Base-by-base conservation (phyloP, 23 tunicate species). In the Styela clava region DNA sequence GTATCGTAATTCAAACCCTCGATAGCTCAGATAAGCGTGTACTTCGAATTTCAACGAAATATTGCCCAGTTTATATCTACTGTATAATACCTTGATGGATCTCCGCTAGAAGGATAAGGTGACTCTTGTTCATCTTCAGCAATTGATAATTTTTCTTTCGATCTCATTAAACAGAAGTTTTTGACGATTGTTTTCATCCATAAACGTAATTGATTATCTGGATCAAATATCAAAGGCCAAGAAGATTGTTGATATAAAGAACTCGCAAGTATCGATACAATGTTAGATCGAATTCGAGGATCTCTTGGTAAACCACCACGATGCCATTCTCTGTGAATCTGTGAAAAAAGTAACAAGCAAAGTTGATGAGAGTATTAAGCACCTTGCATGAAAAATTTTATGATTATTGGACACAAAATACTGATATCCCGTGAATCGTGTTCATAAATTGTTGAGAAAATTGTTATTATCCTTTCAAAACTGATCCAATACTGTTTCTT, bases 171-270 rank as follows among this genome's bases (percentile, higher is more conserved):
- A 44, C 56, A 44, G 7, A 44, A 44, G 12, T 44, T 44, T 44
- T 44, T 44, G 9, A 65, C 32, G 51, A 89, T 84, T 3, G 79
- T 37, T 3, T 44, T 56, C 7, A 93, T 68, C 98, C 93, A 87
- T 28, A 69, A n/a, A 32, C 61, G 31, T 12, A 87, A 84, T 63
- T 85, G 85, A 29, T 88, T 68, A 69, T 93, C 98, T 9, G 98
- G 98, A 76, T 93, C 98, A 69, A 73, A 84, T 18, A 93, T 51
- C 36, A 93, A 81, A 73, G 69, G 88, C 84, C 86, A 87, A 30
- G 85, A 61, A 51, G 69, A 74, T 72, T 72, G 32, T 69, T 82
- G 79, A 69, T 82, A 33, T 9, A 82, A 62, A 69, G 73, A 18
- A 31, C 31, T 29, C 5, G 78, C 24, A 9, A 31, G 31, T 33